Conservation (phyloP, 2,888 invertebrate genomes). For the Tenthredo distinguenda region DNA sequence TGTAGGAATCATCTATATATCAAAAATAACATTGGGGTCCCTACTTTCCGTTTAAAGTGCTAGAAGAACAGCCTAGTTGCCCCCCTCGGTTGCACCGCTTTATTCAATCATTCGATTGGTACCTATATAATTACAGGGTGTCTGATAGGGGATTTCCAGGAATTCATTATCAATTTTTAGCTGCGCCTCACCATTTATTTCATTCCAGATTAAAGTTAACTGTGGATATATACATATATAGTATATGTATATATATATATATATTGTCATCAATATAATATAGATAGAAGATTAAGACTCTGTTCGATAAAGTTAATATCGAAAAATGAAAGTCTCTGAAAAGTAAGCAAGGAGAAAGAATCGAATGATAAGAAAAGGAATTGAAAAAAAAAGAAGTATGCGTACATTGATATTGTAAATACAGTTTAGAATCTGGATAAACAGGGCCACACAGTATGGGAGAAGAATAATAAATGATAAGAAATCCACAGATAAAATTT, state of each 20-base stretch:
- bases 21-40: conserved; percentile 76
- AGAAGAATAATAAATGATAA: not conserved
- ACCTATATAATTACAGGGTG: conserved; percentile 64
- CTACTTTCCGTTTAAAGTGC: conserved; percentile 82
- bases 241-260: not conserved
- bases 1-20: conserved; percentile 63
- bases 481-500: conserved; percentile 1
- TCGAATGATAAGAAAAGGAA: conserved; percentile 2
- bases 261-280: not conserved
- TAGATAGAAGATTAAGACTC: not conserved
- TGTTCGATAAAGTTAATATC: not conserved
- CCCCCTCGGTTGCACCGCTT: conserved; percentile 79
- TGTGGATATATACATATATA: not conserved
- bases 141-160: conserved; percentile 61
- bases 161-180: not conserved
- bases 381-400: not conserved
- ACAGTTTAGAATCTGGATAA: not conserved
- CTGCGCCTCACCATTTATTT: conserved; percentile 3
- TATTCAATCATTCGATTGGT: conserved; percentile 61
- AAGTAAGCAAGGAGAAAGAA: not conserved
- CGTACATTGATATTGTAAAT: not conserved
- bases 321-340: conserved; percentile 1
- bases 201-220: conserved; percentile 24
- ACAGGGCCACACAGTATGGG: not conserved
- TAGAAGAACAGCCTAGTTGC: conserved; percentile 86